Evolutionary conservation across 2,113 vertebrate species (phyloP).

Genomic region (Urocolius indicus): DNA sequence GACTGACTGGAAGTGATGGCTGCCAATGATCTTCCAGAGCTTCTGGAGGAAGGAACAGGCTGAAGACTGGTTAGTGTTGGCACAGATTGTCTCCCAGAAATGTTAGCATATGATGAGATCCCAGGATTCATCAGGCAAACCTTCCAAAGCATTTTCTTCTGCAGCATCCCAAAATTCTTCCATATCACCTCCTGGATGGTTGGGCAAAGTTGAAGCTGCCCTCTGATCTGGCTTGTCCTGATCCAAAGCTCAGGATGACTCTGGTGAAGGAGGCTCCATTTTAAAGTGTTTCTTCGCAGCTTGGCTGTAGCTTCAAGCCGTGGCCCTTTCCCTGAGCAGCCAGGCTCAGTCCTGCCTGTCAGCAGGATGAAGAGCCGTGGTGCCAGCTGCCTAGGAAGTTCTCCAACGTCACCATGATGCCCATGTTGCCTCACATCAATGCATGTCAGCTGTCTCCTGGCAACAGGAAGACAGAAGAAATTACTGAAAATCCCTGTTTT

Average conservation of each 20-base stretch:
- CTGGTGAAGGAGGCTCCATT: neutral
- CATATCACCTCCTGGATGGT: fast-evolving
- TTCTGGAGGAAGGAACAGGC: neutral
- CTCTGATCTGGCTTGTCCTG: neutral
- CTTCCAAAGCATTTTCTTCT: fast-evolving
- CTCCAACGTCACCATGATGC: neutral
- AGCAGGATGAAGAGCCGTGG: fast-evolving
- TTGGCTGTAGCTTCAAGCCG: neutral
- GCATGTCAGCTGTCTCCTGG: fast-evolving
- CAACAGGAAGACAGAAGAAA: neutral
- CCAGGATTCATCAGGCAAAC: neutral
- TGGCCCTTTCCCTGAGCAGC: no score
- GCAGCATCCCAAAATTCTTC: neutral
- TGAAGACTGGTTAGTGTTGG: neutral
- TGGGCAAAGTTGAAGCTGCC: fast-evolving
- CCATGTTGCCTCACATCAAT: neutral
- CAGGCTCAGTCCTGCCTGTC: neutral
- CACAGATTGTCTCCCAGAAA: neutral
- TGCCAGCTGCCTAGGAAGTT: neutral
- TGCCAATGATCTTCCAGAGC: neutral
- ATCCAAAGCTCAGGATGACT: neutral
- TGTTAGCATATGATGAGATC: no score
- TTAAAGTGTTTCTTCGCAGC: neutral
- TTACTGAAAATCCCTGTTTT: neutral
- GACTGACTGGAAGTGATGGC: neutral